phyloP scores from a whole-genome alignment of 2,797 vertebrate genomes.

The Hippocampus kuda region DNA sequence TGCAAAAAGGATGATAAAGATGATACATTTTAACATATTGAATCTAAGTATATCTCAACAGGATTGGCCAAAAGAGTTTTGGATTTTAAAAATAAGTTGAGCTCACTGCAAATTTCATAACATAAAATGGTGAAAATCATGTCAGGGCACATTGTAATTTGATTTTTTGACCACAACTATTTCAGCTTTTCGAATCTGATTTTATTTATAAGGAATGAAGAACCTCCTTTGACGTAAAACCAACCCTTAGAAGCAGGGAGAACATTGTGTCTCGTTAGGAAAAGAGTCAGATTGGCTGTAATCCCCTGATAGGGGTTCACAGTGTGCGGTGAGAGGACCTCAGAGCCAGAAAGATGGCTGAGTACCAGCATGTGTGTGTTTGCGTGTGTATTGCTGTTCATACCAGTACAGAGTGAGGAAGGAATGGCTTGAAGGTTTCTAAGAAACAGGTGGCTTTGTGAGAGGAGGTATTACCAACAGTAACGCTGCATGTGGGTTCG shows the following conservation, averaged over 20 bases:
- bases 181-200: background rate
- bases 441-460: slow-evolving; percentile 52
- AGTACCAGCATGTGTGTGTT: slow-evolving; percentile 57
- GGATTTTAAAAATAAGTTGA: too few relatives aligned
- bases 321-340: slow-evolving; percentile 44
- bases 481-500: slow-evolving; percentile 52
- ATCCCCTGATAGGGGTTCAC: slow-evolving; percentile 47
- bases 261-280: background rate
- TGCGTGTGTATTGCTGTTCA: slow-evolving; percentile 27
- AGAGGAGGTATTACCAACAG: slow-evolving; percentile 28
- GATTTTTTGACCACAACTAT: background rate
- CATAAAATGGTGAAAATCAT: background rate
- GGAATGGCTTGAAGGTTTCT: slow-evolving; percentile 40
- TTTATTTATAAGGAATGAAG: background rate
- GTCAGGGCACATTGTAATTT: background rate
- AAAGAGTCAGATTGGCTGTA: slow-evolving; percentile 11
- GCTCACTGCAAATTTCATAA: background rate
- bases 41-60: too few relatives aligned
- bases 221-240: background rate
- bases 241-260: background rate
- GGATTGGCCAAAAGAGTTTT: too few relatives aligned
- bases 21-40: too few relatives aligned
- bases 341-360: slow-evolving; percentile 34
- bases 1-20: too few relatives aligned
- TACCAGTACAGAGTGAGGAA: slow-evolving; percentile 13